phyloP scores from a whole-genome alignment of 2,888 invertebrate species.

The Hyles lineata region DNA sequence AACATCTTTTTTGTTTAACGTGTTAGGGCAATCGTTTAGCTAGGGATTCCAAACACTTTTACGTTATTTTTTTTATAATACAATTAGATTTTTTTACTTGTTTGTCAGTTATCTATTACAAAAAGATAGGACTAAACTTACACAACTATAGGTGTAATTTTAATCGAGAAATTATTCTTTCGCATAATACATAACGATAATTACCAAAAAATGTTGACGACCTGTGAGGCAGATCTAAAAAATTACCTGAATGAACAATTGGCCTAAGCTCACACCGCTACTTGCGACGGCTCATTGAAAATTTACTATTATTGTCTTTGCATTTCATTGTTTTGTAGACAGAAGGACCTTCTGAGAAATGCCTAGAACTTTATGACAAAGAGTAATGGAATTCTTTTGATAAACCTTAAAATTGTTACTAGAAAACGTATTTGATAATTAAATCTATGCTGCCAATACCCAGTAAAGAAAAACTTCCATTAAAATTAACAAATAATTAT shows the following conservation, averaged over 20 bases:
- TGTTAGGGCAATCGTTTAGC: neutral
- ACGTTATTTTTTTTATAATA: neutral
- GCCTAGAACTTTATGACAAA: slow-evolving; percentile 4
- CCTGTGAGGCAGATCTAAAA: slow-evolving; percentile 10
- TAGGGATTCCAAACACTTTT: neutral
- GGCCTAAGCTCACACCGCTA: slow-evolving; percentile 24
- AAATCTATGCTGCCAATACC: no score
- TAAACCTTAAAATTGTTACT: no score
- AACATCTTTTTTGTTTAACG: neutral
- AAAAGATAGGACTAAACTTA: no score
- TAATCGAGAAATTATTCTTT: no score
- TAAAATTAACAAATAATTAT: no score
- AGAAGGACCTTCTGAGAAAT: slow-evolving; percentile 8
- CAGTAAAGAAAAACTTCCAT: no score
- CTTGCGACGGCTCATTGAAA: slow-evolving; percentile 23
- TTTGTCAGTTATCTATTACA: no score
- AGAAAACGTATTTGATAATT: no score
- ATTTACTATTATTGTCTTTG: slow-evolving; percentile 20
- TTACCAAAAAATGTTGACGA: slow-evolving; percentile 7
- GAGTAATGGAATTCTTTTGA: no score
- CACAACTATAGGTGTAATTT: no score
- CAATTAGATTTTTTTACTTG: neutral
- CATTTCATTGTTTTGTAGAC: slow-evolving; percentile 12
- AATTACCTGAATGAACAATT: slow-evolving; percentile 25
- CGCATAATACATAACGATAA: neutral